Percentiles rank a stretch among this genome's conserved stretches.
phyloP scores from a whole-genome alignment of 92 coral and sea anemone species.

The Ricordea florida region DNA sequence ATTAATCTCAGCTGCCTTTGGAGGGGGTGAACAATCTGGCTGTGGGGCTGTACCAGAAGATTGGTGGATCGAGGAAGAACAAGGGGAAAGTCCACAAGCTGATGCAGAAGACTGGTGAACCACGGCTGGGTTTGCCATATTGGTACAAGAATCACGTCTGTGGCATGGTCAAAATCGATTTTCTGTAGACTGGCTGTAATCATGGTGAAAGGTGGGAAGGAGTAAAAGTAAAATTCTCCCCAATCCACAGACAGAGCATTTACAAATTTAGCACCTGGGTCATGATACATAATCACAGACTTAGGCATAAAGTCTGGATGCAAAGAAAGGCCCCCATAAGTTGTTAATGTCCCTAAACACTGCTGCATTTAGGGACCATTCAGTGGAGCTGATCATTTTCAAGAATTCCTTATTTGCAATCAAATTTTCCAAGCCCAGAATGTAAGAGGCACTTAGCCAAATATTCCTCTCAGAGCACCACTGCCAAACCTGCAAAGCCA shows the following conservation, averaged over 20 bases:
- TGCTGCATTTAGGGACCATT: too few species aligned
- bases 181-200: slow-evolving; percentile 25
- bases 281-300: too few species aligned
- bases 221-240: slow-evolving; percentile 18
- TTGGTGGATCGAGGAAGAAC: slow-evolving; percentile 11
- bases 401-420: slow-evolving; percentile 37
- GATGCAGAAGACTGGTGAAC: slow-evolving; percentile 10
- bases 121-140: slow-evolving; percentile 36
- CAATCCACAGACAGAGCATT: too few species aligned
- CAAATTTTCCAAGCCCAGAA: slow-evolving; percentile 23
- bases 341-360: too few species aligned
- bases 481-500: slow-evolving; percentile 33
- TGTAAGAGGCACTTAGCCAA: slow-evolving; percentile 21
- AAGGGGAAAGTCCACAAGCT: slow-evolving; percentile 11
- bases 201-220: slow-evolving; percentile 44
- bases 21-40: slow-evolving; percentile 24
- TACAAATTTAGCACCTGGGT: too few species aligned
- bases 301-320: too few species aligned
- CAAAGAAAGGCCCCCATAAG: too few species aligned
- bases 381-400: slow-evolving; percentile 19
- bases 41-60: slow-evolving; percentile 29
- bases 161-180: slow-evolving; percentile 14
- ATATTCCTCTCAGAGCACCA: slow-evolving; percentile 2
- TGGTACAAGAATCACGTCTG: slow-evolving; percentile 46
- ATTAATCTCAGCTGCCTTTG: slow-evolving; percentile 20